Base-by-base conservation (phyloP, 2,888 invertebrate species). In the Aphrophora alni region DNA sequence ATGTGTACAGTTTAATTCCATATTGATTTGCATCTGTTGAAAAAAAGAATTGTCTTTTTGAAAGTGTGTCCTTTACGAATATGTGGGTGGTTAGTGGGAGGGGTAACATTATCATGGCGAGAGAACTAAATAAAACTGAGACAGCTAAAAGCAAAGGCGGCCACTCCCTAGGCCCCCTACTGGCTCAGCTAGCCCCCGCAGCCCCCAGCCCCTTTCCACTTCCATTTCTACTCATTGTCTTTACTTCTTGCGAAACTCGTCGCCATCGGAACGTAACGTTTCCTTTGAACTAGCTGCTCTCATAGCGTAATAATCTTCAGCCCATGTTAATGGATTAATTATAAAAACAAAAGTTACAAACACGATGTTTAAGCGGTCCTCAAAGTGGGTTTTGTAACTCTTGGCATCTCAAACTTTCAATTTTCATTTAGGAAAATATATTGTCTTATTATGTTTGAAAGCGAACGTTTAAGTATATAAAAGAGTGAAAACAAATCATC, bases 91-190 rank as follows among this genome's bases (percentile, higher is more conserved):
- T 3, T 44, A 59, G 7, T n/a, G 21, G 59, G 7, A 4, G 59
- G 59, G 59, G 59, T 59, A 59, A 59, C 59, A 59, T 59, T 59
- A 59, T 59, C 59, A 59, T 59, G 59, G 59, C n/a, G 59, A 59
- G 59, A 59, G 44, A 44, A 44, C 44, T 44, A 44, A 44, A 44
- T 44, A 44, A 44, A 44, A 44, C 44, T 44, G 44, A 44, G 44
- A 44, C 44, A 59, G 59, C 59, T 59, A 59, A 59, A 59, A 59
- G 59, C 59, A 59, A 21, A 59, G 59, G 59, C 59, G 59, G 59
- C 59, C 59, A 59, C 59, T 59, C 59, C 59, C 17, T 14, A n/a
- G n/a, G n/a, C n/a, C n/a, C n/a, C n/a, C n/a, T n/a, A n/a, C n/a
- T n/a, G n/a, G n/a, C n/a, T n/a, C n/a, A n/a, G n/a, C n/a, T 14